phyloP scores from a whole-genome alignment of 2,888 invertebrate genomes.

The Polydesmus complanatus region DNA sequence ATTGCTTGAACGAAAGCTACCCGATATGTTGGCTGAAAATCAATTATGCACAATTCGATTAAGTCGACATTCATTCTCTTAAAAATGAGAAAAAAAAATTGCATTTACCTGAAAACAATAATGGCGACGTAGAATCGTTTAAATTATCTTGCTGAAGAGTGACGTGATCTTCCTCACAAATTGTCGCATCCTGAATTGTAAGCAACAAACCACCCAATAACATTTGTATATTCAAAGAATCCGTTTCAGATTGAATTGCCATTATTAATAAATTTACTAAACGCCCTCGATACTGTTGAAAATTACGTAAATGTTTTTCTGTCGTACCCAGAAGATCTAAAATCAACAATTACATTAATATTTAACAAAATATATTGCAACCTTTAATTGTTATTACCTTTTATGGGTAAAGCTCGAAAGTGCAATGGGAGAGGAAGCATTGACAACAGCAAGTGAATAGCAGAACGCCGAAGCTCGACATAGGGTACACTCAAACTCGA shows the following conservation, averaged over 20 bases:
- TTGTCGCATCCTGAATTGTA: constrained; percentile 63
- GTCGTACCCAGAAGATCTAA: constrained; percentile 11
- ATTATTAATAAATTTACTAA: constrained; percentile 67
- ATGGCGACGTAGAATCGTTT: constrained; percentile 33
- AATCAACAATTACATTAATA: constrained; percentile 2
- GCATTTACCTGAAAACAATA: constrained; percentile 53
- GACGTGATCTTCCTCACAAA: constrained; percentile 53
- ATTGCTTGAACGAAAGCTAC: constrained; percentile 26
- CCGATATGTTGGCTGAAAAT: constrained; percentile 20
- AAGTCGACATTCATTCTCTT: neutral
- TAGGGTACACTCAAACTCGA: constrained; percentile 6
- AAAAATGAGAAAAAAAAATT: neutral
- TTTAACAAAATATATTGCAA: neutral
- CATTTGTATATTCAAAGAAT: constrained; percentile 77
- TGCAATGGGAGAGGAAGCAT: constrained; percentile 85
- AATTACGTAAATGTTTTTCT: constrained; percentile 21
- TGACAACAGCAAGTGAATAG: constrained; percentile 79
- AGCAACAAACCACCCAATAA: constrained; percentile 60
- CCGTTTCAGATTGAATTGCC: constrained; percentile 67
- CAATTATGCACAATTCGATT: neutral
- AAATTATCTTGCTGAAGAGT: constrained; percentile 31
- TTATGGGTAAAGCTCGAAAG: constrained; percentile 47
- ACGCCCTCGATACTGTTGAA: constrained; percentile 47
- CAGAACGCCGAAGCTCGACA: constrained; percentile 63
- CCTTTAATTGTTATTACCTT: constrained; percentile 25